These are phyloP conservation scores for Rugalucina vietnamica DNA, from an alignment of 2,888 invertebrate genomes.

Conservation along the genomic window DNA sequence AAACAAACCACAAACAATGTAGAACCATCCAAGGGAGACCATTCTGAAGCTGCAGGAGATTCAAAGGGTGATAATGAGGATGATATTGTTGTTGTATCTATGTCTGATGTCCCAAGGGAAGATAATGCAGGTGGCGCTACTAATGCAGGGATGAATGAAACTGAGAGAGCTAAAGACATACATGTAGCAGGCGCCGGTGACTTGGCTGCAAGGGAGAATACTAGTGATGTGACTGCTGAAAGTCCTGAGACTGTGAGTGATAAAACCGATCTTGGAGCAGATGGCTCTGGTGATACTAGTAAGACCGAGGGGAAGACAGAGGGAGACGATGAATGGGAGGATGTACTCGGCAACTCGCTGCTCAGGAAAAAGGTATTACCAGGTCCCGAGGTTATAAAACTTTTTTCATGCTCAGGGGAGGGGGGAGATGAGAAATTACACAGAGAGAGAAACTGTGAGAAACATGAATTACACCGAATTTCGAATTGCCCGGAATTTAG, in stretches of 20 bases:
- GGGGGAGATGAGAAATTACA: no score
- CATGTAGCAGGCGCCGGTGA: not conserved
- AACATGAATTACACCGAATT: no score
- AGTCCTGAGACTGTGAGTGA: not conserved
- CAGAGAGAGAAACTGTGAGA: no score
- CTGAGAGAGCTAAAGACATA: not conserved
- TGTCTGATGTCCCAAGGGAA: not conserved
- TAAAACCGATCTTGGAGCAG: not conserved
- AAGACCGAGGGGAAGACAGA: conserved; percentile 1
- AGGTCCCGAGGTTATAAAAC: no score
- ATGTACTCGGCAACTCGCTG: conserved; percentile 92
- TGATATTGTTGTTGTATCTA: not conserved
- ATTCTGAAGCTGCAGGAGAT: not conserved
- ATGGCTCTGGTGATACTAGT: not conserved
- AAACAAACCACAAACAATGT: no score
- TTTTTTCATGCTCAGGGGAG: no score
- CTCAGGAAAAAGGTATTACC: conserved; percentile 87
- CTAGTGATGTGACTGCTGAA: not conserved
- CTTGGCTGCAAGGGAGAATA: not conserved
- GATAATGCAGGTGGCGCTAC: not conserved
- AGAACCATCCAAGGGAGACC: not conserved
- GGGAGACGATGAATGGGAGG: conserved; percentile 87
- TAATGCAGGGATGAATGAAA: no score
- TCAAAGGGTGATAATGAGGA: not conserved
- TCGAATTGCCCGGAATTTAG: no score